Percentiles rank a stretch among this genome's conserved stretches.
Evolutionary conservation across 1,140 invertebrate genomes (phyloP).

Genomic region (Radopholus similis): DNA sequence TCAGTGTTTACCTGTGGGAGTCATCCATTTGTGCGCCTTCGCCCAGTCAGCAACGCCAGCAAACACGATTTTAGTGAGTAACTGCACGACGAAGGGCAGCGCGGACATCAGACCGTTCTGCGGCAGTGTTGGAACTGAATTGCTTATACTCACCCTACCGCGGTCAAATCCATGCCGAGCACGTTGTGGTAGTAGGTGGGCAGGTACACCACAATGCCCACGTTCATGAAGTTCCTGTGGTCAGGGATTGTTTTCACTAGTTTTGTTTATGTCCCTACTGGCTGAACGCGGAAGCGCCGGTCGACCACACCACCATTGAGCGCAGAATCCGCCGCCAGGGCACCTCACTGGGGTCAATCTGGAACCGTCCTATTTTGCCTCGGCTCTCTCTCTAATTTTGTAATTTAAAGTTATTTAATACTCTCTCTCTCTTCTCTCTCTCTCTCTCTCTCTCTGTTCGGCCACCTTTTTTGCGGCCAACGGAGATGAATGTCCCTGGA

Average conservation of each 20-base stretch:
- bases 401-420: constrained; percentile 12
- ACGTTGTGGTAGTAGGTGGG: constrained; percentile 58
- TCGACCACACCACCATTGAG: constrained; percentile 56
- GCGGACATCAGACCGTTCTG: constrained; percentile 58
- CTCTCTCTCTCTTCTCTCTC: neutral
- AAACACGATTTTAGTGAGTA: constrained; percentile 58
- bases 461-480: neutral
- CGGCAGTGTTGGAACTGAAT: constrained; percentile 4
- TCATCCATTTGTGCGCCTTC: constrained; percentile 24
- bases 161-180: constrained; percentile 48
- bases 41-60: constrained; percentile 51
- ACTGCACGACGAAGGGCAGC: constrained; percentile 55
- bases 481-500: neutral
- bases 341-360: neutral
- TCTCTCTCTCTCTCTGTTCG: no score
- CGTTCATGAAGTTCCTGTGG: constrained; percentile 52
- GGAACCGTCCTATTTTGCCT: no score
- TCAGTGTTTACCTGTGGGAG: no score
- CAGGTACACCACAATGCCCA: constrained; percentile 57
- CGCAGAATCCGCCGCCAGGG: constrained; percentile 41
- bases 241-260: neutral
- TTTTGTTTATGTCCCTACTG: constrained; percentile 24
- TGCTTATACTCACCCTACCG: constrained; percentile 29
- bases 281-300: constrained; percentile 45
- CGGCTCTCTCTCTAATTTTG: no score